Evolutionary conservation across 1,140 invertebrate genomes (phyloP).

Genomic region (Meteorus sp.): DNA sequence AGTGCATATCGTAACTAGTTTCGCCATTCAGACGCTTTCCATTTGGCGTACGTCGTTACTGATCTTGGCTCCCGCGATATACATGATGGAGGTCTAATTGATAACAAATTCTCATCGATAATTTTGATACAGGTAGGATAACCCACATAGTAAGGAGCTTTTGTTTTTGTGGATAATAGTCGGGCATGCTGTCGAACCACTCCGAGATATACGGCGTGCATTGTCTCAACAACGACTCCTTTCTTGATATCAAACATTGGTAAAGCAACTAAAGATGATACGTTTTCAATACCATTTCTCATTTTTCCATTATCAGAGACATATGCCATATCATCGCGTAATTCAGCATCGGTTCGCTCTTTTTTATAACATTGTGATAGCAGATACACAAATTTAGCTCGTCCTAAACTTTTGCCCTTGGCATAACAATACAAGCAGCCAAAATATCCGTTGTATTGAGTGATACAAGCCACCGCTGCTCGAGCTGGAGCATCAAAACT

Average conservation of each 20-base stretch:
- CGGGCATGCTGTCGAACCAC: too few relatives aligned
- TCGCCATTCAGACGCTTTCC: constrained; percentile 15
- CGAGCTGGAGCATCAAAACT: constrained; percentile 7
- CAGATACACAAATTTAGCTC: neutral
- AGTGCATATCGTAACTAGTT: constrained; percentile 7
- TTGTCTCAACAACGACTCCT: neutral
- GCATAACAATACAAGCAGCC: constrained; percentile 11
- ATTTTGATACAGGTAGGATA: neutral
- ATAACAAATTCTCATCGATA: neutral
- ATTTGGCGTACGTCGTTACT: neutral
- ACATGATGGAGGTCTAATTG: constrained; percentile 5
- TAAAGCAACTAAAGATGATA: neutral
- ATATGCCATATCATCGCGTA: neutral
- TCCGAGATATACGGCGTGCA: too few relatives aligned
- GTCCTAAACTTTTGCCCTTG: neutral
- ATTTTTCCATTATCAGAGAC: neutral
- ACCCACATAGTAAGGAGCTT: constrained; percentile 20
- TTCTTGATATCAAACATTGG: constrained; percentile 3
- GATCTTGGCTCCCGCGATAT: neutral
- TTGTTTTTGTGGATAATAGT: too few relatives aligned
- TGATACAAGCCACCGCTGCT: neutral
- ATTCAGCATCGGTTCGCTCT: neutral
- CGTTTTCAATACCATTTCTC: neutral
- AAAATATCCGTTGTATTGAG: constrained; percentile 6
- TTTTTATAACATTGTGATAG: neutral